Evolutionary conservation across 2,113 vertebrate species (phyloP).

Genomic region (Climacteris rufus): DNA sequence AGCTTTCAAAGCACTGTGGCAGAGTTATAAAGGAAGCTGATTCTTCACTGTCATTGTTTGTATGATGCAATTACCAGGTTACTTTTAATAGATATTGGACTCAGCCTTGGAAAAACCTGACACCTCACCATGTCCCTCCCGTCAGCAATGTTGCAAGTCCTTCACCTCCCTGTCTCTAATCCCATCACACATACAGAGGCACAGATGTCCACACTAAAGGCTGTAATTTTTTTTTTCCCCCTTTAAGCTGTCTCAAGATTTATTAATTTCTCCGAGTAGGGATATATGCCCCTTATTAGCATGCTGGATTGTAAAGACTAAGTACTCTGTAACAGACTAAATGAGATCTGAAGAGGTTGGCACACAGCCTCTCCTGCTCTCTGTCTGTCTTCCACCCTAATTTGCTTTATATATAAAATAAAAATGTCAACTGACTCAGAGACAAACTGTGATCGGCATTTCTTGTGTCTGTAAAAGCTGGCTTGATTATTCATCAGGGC

Average conservation of each 20-base stretch:
- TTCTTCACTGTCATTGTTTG: background rate
- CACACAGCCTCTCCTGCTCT: background rate
- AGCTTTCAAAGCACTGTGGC: background rate
- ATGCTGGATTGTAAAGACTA: background rate
- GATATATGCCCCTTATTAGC: background rate
- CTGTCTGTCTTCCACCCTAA: constrained; percentile 21
- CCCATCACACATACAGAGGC: background rate
- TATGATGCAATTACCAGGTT: background rate
- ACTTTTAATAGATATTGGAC: background rate
- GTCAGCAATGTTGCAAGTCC: background rate
- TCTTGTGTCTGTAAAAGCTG: background rate
- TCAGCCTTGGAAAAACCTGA: background rate
- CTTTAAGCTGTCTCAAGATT: background rate
- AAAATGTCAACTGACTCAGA: constrained; percentile 48
- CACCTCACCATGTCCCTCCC: fast-evolving
- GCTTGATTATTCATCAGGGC: constrained; percentile 36
- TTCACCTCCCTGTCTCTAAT: background rate
- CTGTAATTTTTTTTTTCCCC: background rate
- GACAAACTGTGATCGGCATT: constrained; percentile 4
- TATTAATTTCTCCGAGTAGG: background rate
- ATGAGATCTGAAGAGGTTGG: constrained; percentile 16
- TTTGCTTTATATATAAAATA: constrained; percentile 39
- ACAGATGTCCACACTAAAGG: background rate
- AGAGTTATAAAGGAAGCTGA: background rate
- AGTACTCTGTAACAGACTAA: background rate